Percentiles rank a stretch among this genome's conserved stretches.
phyloP scores from a whole-genome alignment of 2,888 invertebrate genomes.

The Smittia aterrima region DNA sequence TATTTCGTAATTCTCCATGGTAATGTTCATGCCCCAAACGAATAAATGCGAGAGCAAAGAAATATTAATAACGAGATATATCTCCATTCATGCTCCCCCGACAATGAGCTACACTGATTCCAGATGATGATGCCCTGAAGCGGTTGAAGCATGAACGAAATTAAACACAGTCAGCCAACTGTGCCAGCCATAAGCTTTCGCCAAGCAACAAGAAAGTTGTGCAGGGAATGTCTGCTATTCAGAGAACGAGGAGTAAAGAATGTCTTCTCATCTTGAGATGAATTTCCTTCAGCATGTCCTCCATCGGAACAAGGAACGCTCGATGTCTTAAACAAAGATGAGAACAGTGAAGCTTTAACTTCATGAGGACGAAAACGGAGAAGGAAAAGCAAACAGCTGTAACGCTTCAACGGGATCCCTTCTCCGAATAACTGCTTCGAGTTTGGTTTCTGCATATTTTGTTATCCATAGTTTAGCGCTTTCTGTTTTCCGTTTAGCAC shows the following conservation, averaged over 20 bases:
- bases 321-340: too few relatives aligned
- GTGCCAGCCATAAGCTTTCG: too few relatives aligned
- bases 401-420: not conserved
- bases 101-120: not conserved
- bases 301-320: too few relatives aligned
- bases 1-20: not conserved
- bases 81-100: not conserved
- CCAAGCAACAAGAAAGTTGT: too few relatives aligned
- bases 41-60: not conserved
- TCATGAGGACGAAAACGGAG: not conserved
- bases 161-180: not conserved
- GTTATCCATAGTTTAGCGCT: too few relatives aligned
- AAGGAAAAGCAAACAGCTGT: not conserved
- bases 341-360: not conserved
- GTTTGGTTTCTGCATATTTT: too few relatives aligned
- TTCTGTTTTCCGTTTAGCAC: too few relatives aligned
- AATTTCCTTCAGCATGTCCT: too few relatives aligned
- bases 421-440: not conserved
- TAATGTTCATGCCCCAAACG: not conserved
- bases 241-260: not conserved
- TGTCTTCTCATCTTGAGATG: not conserved
- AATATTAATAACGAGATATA: not conserved
- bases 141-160: not conserved
- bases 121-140: not conserved
- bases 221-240: not conserved